phyloP scores from a whole-genome alignment of 2,797 vertebrate species.

The Falco berigora region DNA sequence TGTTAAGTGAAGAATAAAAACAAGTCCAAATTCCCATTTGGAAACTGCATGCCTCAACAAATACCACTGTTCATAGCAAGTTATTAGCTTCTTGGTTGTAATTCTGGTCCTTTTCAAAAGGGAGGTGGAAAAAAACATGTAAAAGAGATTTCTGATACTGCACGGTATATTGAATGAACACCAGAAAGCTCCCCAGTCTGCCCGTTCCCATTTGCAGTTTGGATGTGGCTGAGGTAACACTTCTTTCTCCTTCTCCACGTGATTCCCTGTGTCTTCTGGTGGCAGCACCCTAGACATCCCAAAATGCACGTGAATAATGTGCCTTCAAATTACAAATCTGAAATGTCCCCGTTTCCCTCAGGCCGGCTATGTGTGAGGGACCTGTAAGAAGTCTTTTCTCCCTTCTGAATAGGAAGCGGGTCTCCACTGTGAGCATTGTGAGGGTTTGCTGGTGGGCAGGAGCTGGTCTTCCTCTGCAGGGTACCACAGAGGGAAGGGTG shows the following conservation, averaged over 20 bases:
- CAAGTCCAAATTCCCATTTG: conserved; percentile 54
- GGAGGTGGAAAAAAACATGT: conserved; percentile 28
- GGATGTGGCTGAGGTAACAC: background rate
- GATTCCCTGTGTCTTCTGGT: background rate
- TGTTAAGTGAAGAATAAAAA: conserved; percentile 59
- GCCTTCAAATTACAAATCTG: background rate
- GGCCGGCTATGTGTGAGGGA: background rate
- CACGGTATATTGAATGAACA: background rate
- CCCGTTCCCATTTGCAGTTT: background rate
- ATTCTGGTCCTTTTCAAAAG: conserved; percentile 34
- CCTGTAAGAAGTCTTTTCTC: background rate
- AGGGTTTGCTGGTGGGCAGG: background rate
- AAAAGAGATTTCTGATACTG: conserved; percentile 47
- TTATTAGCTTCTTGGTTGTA: conserved; percentile 48
- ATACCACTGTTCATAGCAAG: conserved; percentile 40
- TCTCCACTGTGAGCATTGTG: background rate
- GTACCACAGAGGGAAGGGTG: background rate
- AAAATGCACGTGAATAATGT: accelerated
- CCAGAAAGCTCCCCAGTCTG: background rate
- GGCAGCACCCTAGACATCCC: background rate
- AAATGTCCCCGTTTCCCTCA: background rate
- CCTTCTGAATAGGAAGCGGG: background rate
- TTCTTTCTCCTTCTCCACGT: background rate
- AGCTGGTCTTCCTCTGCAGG: background rate
- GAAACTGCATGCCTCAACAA: conserved; percentile 61